Evolutionary conservation across 1,140 invertebrate species (phyloP), one percentile per base, ranked within the genome.

Genomic region (Zaprionus vittiger): DNA sequence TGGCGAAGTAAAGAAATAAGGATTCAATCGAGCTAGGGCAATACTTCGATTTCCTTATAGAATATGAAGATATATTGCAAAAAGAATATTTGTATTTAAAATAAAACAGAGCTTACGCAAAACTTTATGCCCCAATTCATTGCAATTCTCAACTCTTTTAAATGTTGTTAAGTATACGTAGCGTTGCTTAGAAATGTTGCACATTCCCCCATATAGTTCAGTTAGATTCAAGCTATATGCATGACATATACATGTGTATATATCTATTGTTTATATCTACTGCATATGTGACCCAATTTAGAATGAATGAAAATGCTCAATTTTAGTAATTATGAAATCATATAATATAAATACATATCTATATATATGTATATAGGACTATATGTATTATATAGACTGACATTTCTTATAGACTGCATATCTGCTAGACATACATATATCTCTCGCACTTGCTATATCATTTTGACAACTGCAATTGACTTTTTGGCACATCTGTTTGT

Each of bases 391-490:
- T 28, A 54, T 9, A 55, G 5, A 62, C 44, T 22, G 17, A n/a
- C 55, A 68, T n/a, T 34, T n/a, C 15, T 17, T 12, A 26, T 20
- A 54, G 31, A 34, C 31, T 34, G 31, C 31, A 34, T 11, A 3
- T 34, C 31, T 34, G 9, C 9, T 9, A 34, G 31, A 34, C 31
- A 34, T 12, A 22, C 17, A 22, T 5, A 15, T 41, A 47, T 20
- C 20, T 26, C 22, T 20, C n/a, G 20, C 17, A 14, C 37, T 38
- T 15, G 37, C 37, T 15, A 34, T 15, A 34, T 28, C 31, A 57
- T 76, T 76, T 76, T 76, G 73, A 72, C 69, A 72, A 31, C 9
- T 59, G 68, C 61, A 72, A 34, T 64, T 60, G 31, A 41, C 26
- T 17, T 76, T 70, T 44, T 76, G 60, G 59, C 68, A 76, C 68